Conservation (phyloP, 2,797 vertebrate species). For the Microctenopoma lineatum region DNA sequence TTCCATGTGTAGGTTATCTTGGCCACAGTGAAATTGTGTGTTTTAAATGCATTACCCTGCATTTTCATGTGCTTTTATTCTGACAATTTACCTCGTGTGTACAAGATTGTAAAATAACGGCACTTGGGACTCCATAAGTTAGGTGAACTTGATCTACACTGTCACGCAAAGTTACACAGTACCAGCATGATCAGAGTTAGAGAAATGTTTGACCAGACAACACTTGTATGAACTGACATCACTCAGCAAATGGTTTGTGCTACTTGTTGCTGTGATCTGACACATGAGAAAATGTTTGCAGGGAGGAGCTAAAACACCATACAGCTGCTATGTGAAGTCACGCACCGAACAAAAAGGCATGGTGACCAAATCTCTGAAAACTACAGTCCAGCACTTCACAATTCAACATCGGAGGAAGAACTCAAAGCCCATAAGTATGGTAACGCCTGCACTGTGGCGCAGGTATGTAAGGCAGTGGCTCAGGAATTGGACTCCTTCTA, state of each 20-base stretch:
- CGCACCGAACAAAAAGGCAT: slow-evolving; percentile 17
- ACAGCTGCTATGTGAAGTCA: slow-evolving; percentile 21
- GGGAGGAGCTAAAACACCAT: slow-evolving; percentile 7
- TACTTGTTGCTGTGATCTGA: neutral
- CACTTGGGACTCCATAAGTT: neutral
- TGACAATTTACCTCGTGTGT: neutral
- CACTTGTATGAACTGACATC: neutral
- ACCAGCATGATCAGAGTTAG: neutral
- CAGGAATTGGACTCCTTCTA: neutral
- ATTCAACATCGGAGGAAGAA: slow-evolving; percentile 6
- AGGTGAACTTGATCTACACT: neutral
- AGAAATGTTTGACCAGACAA: neutral
- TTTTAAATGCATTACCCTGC: neutral
- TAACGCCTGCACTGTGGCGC: slow-evolving; percentile 7
- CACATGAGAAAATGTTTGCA: slow-evolving; percentile 18
- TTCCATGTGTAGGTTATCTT: neutral
- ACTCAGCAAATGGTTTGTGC: neutral
- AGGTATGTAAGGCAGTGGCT: slow-evolving; percentile 37
- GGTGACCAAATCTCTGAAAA: neutral
- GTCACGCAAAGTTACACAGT: slow-evolving; percentile 8
- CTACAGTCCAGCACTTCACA: neutral
- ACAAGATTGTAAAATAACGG: neutral
- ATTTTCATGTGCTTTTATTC: neutral
- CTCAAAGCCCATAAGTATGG: no score
- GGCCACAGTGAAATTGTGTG: neutral